phyloP scores from a whole-genome alignment of 2,797 vertebrate species.

The Cirrhinus molitorella region DNA sequence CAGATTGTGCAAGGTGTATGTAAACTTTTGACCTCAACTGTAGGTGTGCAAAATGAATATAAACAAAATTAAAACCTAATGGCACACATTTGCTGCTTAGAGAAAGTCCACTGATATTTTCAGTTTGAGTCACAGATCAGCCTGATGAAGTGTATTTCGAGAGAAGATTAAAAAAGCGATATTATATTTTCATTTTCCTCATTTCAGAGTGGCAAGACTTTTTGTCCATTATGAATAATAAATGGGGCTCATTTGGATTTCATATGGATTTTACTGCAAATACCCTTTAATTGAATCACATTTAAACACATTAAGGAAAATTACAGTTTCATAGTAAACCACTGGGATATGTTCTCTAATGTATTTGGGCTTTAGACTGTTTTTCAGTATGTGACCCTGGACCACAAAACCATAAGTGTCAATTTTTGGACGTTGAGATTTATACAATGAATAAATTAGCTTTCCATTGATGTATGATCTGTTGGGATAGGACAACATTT shows the following conservation, averaged over 20 bases:
- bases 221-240: background rate
- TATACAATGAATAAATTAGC: no score
- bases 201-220: background rate
- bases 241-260: background rate
- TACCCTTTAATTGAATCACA: background rate
- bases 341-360: background rate
- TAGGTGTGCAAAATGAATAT: background rate
- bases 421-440: no score
- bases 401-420: no score
- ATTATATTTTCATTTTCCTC: background rate
- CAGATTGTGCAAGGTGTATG: no score
- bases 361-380: background rate
- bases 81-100: background rate
- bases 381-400: background rate
- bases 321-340: background rate
- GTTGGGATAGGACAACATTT: no score
- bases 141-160: background rate
- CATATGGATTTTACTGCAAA: background rate
- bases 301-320: constrained; percentile 2
- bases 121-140: background rate
- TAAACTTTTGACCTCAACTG: no score
- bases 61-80: background rate
- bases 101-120: background rate
- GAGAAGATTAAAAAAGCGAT: background rate
- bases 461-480: no score